phyloP scores from a whole-genome alignment of 2,888 invertebrate species.

The Phymatocera aterrima region DNA sequence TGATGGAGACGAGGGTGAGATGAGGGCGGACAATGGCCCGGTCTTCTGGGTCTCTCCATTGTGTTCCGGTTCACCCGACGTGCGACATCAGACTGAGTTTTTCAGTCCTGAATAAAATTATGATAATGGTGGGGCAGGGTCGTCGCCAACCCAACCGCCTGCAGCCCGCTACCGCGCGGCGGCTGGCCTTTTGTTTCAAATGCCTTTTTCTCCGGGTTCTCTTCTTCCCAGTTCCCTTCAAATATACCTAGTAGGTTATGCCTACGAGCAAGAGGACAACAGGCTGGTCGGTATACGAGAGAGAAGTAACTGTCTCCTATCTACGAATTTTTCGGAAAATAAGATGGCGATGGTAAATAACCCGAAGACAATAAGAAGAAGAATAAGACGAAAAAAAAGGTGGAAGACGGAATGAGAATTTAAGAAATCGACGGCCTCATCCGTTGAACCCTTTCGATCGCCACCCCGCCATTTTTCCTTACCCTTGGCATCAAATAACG shows the following conservation, averaged over 20 bases:
- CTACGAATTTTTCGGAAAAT: conserved; percentile 34
- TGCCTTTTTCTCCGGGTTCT: conserved; percentile 49
- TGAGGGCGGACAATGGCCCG: conserved; percentile 58
- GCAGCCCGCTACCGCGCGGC: conserved; percentile 50
- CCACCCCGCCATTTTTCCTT: not conserved
- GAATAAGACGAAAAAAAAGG: conserved; percentile 22
- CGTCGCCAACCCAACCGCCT: conserved; percentile 42
- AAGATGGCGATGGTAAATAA: conserved; percentile 48
- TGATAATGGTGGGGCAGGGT: conserved; percentile 61
- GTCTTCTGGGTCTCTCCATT: conserved; percentile 59
- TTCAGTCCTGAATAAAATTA: conserved; percentile 71
- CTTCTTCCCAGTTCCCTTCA: conserved; percentile 51
- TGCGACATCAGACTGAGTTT: conserved; percentile 66
- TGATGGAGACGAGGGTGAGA: conserved; percentile 47
- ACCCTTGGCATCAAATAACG: not conserved
- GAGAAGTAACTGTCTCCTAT: not conserved
- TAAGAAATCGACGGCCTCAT: not conserved
- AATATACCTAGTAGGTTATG: too few relatives aligned
- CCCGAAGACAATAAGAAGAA: conserved; percentile 47
- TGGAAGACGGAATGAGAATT: too few relatives aligned
- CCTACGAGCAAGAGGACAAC: too few relatives aligned
- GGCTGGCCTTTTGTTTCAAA: conserved; percentile 63
- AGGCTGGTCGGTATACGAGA: not conserved
- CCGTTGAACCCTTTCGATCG: conserved; percentile 30
- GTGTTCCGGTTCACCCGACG: conserved; percentile 55